Evolutionary conservation across 2,888 invertebrate genomes (phyloP).

Genomic region (Troides oblongomaculatus): DNA sequence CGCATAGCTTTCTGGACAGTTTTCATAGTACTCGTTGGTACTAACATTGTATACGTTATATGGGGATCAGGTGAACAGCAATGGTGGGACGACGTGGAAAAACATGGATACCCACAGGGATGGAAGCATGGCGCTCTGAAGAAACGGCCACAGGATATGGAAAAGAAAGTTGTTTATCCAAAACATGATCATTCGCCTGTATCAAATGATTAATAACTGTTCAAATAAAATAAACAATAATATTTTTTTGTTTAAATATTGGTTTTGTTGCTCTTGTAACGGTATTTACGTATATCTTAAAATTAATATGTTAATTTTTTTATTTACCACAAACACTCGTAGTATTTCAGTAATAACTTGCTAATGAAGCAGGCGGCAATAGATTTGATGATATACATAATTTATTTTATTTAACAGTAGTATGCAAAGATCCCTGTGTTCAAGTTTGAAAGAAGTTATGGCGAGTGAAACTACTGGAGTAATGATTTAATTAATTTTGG

Average conservation of each 20-base stretch:
- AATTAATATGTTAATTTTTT: too few species aligned
- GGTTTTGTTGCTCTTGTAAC: too few species aligned
- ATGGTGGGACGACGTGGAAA: conserved; percentile 85
- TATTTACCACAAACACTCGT: too few species aligned
- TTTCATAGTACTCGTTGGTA: conserved; percentile 82
- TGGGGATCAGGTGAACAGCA: conserved; percentile 89
- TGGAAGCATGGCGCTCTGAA: conserved; percentile 68
- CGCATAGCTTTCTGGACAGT: conserved; percentile 89
- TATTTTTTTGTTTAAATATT: neutral
- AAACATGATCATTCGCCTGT: conserved; percentile 69
- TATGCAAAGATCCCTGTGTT: too few species aligned
- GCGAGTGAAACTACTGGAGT: too few species aligned
- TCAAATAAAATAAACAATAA: neutral
- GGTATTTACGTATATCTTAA: too few species aligned
- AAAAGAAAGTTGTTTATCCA: conserved; percentile 63
- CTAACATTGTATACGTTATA: conserved; percentile 84
- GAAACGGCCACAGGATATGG: conserved; percentile 44
- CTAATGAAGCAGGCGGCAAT: too few species aligned
- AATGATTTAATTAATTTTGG: too few species aligned
- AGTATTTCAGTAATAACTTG: too few species aligned
- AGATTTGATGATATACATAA: too few species aligned
- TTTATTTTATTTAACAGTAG: too few species aligned
- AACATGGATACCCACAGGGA: conserved; percentile 61
- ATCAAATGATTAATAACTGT: conserved; percentile 41
- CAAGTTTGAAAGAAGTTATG: too few species aligned